Evolutionary conservation across 92 coral and sea anemone genomes (phyloP).

Genomic region (Metridium senile): DNA sequence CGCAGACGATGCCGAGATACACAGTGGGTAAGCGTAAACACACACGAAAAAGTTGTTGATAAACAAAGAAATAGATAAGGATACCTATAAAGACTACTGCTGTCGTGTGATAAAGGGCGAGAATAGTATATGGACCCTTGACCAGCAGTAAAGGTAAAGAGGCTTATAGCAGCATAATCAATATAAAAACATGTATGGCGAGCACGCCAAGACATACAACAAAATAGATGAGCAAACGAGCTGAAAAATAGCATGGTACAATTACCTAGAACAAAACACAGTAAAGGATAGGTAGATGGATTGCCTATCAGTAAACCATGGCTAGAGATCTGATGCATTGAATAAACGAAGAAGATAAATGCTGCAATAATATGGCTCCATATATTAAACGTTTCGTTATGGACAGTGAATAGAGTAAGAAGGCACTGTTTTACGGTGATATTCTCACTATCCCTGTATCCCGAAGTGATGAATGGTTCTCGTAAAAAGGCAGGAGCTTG

Average conservation of each 20-base stretch:
- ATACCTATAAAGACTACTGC: conserved; percentile 24
- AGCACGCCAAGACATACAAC: conserved; percentile 83
- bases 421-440: conserved; percentile 53
- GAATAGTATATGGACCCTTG: conserved; percentile 63
- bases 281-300: conserved; percentile 71
- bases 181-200: conserved; percentile 87
- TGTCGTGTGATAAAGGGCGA: conserved; percentile 46
- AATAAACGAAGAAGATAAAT: conserved; percentile 48
- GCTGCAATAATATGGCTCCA: conserved; percentile 90
- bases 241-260: conserved; percentile 63
- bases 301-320: conserved; percentile 58
- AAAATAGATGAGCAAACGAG: conserved; percentile 85
- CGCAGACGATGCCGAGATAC: conserved; percentile 38
- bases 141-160: conserved; percentile 78
- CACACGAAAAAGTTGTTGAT: conserved; percentile 24
- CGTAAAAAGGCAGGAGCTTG: conserved; percentile 8
- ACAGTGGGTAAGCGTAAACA: conserved; percentile 44
- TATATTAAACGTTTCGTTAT: conserved; percentile 83
- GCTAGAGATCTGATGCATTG: conserved; percentile 39
- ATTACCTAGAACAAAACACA: conserved; percentile 72
- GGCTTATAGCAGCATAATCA: conserved; percentile 88
- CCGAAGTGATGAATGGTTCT: conserved; percentile 86
- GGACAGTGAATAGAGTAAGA: conserved; percentile 61
- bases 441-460: conserved; percentile 60
- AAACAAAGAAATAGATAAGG: conserved; percentile 45